A percentile compares a stretch with the other conserved stretches of the same genome.
phyloP scores from a whole-genome alignment of 2,888 invertebrate genomes.

The Mesoligia furuncula region DNA sequence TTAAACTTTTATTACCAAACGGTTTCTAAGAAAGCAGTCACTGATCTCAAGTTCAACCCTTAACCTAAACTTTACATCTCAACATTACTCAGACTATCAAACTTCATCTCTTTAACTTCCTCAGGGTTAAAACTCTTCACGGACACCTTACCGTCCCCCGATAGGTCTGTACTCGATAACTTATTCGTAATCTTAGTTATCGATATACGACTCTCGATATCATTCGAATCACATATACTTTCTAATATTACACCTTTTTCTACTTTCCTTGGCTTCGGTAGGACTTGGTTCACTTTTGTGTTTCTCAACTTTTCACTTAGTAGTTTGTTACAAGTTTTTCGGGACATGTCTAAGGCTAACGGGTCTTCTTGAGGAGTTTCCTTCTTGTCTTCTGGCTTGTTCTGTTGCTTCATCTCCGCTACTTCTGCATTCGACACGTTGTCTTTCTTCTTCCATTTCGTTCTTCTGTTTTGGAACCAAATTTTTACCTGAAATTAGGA shows the following conservation, averaged over 20 bases:
- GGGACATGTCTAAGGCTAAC: conserved; percentile 85
- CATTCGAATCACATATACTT: conserved; percentile 83
- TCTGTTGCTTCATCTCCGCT: conserved; percentile 94
- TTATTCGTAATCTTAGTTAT: conserved; percentile 89
- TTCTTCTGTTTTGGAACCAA: conserved; percentile 96
- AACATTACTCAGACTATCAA: conserved; percentile 82
- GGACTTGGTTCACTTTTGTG: conserved; percentile 76
- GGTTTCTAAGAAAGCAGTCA: conserved; percentile 37
- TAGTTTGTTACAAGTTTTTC: conserved; percentile 84
- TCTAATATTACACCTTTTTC: conserved; percentile 84
- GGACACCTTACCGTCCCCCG: conserved; percentile 79
- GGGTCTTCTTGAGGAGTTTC: conserved; percentile 82
- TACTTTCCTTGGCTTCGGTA: conserved; percentile 82
- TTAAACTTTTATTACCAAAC: conserved; percentile 1
- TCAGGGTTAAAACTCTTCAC: conserved; percentile 86
- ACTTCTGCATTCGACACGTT: conserved; percentile 97
- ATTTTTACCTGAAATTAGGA: conserved; percentile 94
- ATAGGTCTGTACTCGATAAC: conserved; percentile 82
- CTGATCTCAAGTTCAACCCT: conserved; percentile 40
- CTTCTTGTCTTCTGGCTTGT: conserved; percentile 83
- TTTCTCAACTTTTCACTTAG: conserved; percentile 83
- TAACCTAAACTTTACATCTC: conserved; percentile 79
- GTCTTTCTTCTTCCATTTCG: conserved; percentile 96
- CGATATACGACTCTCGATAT: conserved; percentile 88
- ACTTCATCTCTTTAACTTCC: conserved; percentile 84